Evolutionary conservation across 2,888 invertebrate genomes (phyloP), one percentile per base, ranked within the genome.

Genomic region (Sinelater perroti): DNA sequence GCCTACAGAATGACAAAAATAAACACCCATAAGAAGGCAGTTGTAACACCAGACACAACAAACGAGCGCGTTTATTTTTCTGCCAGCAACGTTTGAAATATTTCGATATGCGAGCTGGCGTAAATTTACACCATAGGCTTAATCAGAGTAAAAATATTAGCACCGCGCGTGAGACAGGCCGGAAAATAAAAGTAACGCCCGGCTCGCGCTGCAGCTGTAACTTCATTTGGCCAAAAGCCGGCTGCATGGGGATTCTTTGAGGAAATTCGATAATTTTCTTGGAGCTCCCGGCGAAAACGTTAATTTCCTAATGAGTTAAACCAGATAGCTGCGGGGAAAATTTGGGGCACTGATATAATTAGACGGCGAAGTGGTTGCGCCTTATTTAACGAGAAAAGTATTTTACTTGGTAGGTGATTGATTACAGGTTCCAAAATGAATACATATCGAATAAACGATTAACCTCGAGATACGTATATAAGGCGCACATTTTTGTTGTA

Each of bases 401-500:
- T 30, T 30, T 30, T 30, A 30, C 13, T 5, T 30, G 5, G 10
- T 30, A 10, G 11, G 8, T 14, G 16, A 33, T 33, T 33, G 16
- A 33, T 33, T 33, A 8, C 10, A 33, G 11, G 13, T 16, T 33
- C 7, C 20, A 38, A 21, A 40, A 18, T 10, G 13, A 40, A 20
- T 40, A 11, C 6, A 11, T 38, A 38, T 16, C 4, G 18, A 35
- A 16, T 16, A 11, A 7, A 40, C 40, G 40, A 21, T 40, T 20
- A 40, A 40, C 40, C 40, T 40, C 40, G 18, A 40, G 40, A 40
- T 40, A 40, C 21, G n/a, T 40, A 13, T 40, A 38, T 42, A 26
- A 14, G 42, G 42, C 14, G n/a, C 42, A 14, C 14, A 49, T 49
- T 49, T 49, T 49, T 49, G 17, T 49, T 49, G 49, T 49, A 35